A percentile compares a stretch with the other conserved stretches of the same genome.
Evolutionary conservation across 2,888 invertebrate species (phyloP).

Genomic region (Meghimatium bilineatum): DNA sequence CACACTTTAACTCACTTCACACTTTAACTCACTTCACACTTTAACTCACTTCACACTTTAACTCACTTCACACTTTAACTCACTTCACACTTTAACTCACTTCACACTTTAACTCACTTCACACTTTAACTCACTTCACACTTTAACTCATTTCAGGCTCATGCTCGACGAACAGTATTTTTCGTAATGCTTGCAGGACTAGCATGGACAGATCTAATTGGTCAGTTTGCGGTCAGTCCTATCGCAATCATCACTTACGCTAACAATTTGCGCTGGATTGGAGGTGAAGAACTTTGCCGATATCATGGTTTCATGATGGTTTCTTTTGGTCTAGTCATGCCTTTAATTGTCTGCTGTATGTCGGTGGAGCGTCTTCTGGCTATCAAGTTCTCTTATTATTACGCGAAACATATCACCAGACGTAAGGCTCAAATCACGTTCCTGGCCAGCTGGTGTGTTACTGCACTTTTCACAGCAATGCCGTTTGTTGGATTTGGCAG

Average conservation of each 20-base stretch:
- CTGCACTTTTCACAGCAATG: constrained; percentile 64
- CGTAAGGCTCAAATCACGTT: constrained; percentile 68
- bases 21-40: too few species aligned
- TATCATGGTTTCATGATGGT: constrained; percentile 77
- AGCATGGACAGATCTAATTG: constrained; percentile 76
- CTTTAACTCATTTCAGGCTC: constrained; percentile 29
- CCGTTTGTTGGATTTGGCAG: constrained; percentile 75
- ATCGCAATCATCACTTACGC: constrained; percentile 71
- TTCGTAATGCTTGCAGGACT: constrained; percentile 57
- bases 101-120: too few species aligned
- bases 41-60: too few species aligned
- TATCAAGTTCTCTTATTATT: constrained; percentile 73
- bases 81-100: too few species aligned
- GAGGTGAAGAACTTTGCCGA: constrained; percentile 72
- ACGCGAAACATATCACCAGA: constrained; percentile 67
- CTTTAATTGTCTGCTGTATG: constrained; percentile 75
- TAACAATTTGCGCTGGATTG: constrained; percentile 72
- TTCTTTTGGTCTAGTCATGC: constrained; percentile 74
- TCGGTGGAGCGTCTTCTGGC: constrained; percentile 75
- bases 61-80: too few species aligned
- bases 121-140: too few species aligned
- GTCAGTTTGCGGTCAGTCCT: constrained; percentile 73
- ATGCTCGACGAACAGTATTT: constrained; percentile 46
- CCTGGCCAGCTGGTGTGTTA: constrained; percentile 54
- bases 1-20: too few species aligned